These are phyloP conservation scores for Maniola hyperantus DNA, from an alignment of 2,888 invertebrate species.

Conservation along the genomic window DNA sequence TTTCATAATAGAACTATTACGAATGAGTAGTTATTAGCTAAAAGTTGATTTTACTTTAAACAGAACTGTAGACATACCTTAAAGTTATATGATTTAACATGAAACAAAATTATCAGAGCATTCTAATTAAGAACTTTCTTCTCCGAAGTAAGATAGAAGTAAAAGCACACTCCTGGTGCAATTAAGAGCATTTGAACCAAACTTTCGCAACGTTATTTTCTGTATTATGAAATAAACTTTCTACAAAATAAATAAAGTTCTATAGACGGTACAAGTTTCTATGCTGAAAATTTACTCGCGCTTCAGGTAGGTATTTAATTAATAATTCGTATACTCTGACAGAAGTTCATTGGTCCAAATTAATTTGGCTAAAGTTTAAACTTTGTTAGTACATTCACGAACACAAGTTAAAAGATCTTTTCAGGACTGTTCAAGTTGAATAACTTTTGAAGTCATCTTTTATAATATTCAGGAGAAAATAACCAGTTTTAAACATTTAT, in stretches of 20 bases:
- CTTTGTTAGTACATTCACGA: not conserved
- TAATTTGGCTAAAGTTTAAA: slow-evolving; percentile 3
- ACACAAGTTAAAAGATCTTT: not conserved
- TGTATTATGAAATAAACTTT: slow-evolving; percentile 26
- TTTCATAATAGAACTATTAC: not conserved
- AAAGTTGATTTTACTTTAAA: not conserved
- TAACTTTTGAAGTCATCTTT: too few relatives aligned
- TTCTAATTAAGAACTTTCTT: slow-evolving; percentile 27
- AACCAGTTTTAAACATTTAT: too few relatives aligned
- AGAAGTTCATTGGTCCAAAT: slow-evolving; percentile 11
- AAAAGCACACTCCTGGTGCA: slow-evolving; percentile 21
- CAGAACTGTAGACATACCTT: not conserved
- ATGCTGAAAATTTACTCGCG: slow-evolving; percentile 23
- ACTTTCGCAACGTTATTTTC: slow-evolving; percentile 25
- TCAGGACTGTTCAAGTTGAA: not conserved
- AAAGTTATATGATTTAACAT: not conserved
- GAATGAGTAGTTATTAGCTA: not conserved
- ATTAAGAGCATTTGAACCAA: slow-evolving; percentile 23
- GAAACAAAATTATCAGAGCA: slow-evolving; percentile 20
- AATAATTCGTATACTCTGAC: slow-evolving; percentile 12
- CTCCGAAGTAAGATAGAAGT: slow-evolving; percentile 19
- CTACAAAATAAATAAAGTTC: slow-evolving; percentile 25
- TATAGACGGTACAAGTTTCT: slow-evolving; percentile 18
- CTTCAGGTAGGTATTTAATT: slow-evolving; percentile 24
- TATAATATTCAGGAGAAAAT: too few relatives aligned